A percentile compares a stretch with the other conserved stretches of the same genome.
These are phyloP conservation scores for Taphrorychus bicolor DNA, from an alignment of 2,888 invertebrate species.

Conservation along the genomic window DNA sequence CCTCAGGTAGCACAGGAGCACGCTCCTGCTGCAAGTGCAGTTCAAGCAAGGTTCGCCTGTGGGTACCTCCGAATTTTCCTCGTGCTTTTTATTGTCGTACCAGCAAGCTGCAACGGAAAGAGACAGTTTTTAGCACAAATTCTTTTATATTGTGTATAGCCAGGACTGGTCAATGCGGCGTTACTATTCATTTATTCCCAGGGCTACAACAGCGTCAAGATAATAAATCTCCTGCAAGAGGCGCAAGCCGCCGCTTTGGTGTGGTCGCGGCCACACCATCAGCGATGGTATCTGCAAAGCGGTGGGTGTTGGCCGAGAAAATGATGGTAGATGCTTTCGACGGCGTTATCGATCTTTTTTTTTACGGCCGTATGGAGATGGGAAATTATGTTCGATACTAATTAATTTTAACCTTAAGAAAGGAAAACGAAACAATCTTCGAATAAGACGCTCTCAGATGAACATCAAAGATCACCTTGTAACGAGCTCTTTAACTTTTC, in stretches of 20 bases:
- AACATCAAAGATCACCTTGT: no score
- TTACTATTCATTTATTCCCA: conserved; percentile 17
- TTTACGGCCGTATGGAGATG: neutral
- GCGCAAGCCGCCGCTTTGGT: conserved; percentile 17
- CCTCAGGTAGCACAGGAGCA: conserved; percentile 77
- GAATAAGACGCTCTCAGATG: neutral
- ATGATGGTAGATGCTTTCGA: conserved; percentile 1
- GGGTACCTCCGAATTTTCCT: conserved; percentile 69
- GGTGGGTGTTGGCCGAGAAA: conserved; percentile 21
- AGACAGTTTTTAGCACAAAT: no score
- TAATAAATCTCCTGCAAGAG: conserved; percentile 22
- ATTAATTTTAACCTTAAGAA: neutral
- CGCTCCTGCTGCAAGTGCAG: conserved; percentile 76
- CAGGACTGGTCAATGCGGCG: neutral
- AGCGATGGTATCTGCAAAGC: conserved; percentile 21
- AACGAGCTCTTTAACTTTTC: no score
- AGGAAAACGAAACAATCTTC: neutral
- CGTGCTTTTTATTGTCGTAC: conserved; percentile 74
- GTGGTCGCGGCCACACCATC: conserved; percentile 29
- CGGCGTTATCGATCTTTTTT: conserved; percentile 19
- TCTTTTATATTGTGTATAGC: neutral
- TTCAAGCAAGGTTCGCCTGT: conserved; percentile 80
- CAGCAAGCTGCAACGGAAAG: conserved; percentile 67
- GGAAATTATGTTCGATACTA: neutral
- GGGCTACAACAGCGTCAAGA: conserved; percentile 6